Conservation (phyloP, 1,140 invertebrate genomes). For the Lasioglossum baleicum region DNA sequence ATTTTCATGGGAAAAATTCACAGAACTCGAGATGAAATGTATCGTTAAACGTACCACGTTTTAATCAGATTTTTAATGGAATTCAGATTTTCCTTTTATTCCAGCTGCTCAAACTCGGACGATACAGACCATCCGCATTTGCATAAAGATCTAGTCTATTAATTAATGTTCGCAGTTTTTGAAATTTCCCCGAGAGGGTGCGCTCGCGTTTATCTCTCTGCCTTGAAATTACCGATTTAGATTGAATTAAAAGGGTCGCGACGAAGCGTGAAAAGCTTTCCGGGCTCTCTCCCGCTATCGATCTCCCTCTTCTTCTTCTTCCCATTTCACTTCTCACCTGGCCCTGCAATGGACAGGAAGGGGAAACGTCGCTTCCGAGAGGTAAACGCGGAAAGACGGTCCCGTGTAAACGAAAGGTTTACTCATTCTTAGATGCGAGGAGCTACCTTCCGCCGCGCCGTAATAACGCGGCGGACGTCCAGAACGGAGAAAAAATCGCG, state of each 20-base stretch:
- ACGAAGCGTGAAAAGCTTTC: neutral
- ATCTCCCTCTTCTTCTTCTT: neutral
- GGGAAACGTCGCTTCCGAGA: slow-evolving; percentile 21
- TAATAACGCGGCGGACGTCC: neutral
- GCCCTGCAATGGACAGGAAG: slow-evolving; percentile 8
- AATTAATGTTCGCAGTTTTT: too few relatives aligned
- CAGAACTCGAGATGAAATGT: too few relatives aligned
- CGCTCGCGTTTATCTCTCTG: too few relatives aligned
- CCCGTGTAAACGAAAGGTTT: slow-evolving; percentile 34
- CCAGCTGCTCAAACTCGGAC: too few relatives aligned
- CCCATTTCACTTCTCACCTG: too few relatives aligned
- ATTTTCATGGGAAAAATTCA: too few relatives aligned
- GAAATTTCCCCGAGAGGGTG: too few relatives aligned
- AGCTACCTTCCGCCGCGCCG: neutral
- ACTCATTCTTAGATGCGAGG: slow-evolving; percentile 15
- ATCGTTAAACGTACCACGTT: too few relatives aligned
- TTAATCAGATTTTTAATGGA: too few relatives aligned
- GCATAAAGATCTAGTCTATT: too few relatives aligned
- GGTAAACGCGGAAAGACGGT: slow-evolving; percentile 31
- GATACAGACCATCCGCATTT: too few relatives aligned
- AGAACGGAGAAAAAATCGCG: neutral
- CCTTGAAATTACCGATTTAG: neutral
- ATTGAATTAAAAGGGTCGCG: neutral
- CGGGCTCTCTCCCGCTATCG: neutral
- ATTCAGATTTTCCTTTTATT: too few relatives aligned